A percentile compares a stretch with the other conserved stretches of the same genome.
phyloP scores from a whole-genome alignment of 2,113 vertebrate genomes.

The Crypturellus undulatus region DNA sequence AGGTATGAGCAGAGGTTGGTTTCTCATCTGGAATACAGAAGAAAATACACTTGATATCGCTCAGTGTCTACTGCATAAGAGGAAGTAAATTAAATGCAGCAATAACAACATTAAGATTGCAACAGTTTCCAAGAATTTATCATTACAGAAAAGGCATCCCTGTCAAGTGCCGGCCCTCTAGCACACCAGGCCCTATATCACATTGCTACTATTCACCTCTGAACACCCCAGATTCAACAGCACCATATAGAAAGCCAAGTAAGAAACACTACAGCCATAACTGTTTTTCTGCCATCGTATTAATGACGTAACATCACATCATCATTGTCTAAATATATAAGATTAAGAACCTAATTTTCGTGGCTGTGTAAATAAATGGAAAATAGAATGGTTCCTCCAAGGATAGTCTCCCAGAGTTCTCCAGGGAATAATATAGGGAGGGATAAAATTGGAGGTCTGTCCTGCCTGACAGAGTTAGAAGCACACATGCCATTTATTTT shows the following conservation, averaged over 20 bases:
- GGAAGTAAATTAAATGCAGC: conserved; percentile 35
- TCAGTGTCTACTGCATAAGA: not conserved
- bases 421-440: rapidly evolving
- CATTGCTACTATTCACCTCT: not conserved
- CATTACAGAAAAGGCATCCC: conserved; percentile 11
- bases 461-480: not conserved
- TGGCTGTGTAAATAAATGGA: not conserved
- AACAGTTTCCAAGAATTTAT: conserved; percentile 23
- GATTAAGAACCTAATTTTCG: not conserved
- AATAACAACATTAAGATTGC: conserved; percentile 18
- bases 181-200: not conserved
- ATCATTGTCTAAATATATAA: not conserved
- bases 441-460: rapidly evolving
- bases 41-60: conserved; percentile 14
- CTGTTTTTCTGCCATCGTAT: not conserved
- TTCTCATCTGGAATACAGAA: not conserved
- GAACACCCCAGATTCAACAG: conserved; percentile 1
- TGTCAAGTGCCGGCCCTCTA: conserved; percentile 26
- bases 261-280: not conserved
- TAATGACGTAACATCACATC: not conserved
- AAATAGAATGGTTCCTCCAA: not conserved
- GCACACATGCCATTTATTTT: not conserved
- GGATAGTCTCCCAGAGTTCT: not conserved
- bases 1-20: not conserved
- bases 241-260: not conserved